Evolutionary conservation across 2,797 vertebrate genomes (phyloP), one percentile per base, ranked within the genome.

Genomic region (Microctenopoma steveboyesi): DNA sequence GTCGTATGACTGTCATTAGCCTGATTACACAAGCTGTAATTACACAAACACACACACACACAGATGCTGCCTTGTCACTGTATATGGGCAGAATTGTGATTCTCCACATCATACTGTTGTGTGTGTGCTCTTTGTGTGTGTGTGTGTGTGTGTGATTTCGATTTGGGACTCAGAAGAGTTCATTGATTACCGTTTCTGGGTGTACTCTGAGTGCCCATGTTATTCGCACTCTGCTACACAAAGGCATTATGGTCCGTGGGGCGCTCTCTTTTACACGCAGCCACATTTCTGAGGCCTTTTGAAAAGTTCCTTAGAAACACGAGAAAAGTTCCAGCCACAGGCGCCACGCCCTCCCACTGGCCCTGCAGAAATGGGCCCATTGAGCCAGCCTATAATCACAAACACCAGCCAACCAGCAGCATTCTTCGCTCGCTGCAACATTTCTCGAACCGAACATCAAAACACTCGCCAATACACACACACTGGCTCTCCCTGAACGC

Each of bases 281-380:
- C 86, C 90, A 81, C 93, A 94, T 95, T 93, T 93, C 92, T 94
- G 76, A 92, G 89, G 83, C 76, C 77, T 72, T 92, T 89, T 89
- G 87, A 92, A 93, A 93, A 94, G 94, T 95, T 94, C 89, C 94
- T 93, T 94, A 93, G 93, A 91, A 94, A 95, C 94, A 90, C 75
- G 64, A 92, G 93, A 94, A 92, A 93, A 94, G 93, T 94, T 92
- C 88, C 90, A 92, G 89, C 91, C 89, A 89, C 92, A 91, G 91
- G 92, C 90, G 55, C 91, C 91, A 93, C 91, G 84, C 91, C 89
- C 89, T 89, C 92, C 92, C 89, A 90, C 89, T 84, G 90, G 83
- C 84, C 81, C 80, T 48, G 81, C 89, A 88, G 90, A 91, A 92
- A 93, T 88, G 69, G 79, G 71, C 69, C 87, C 88, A 92, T 93